These are phyloP conservation scores for Chelon auratus DNA, from an alignment of 2,797 vertebrate species.

Conservation along the genomic window DNA sequence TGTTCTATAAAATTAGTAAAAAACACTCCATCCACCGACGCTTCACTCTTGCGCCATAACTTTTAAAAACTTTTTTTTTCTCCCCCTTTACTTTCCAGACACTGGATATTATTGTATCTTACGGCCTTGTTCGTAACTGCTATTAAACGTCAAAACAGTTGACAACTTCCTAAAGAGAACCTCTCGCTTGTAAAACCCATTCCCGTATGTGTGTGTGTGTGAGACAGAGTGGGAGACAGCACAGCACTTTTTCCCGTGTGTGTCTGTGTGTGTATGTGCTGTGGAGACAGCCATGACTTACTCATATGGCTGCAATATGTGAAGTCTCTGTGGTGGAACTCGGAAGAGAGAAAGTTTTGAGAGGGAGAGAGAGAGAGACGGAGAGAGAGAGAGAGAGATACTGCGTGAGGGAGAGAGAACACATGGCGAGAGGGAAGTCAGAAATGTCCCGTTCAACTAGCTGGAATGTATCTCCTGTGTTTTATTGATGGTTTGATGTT, in stretches of 20 bases:
- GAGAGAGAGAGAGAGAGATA: slow-evolving; percentile 33
- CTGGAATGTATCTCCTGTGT: slow-evolving; percentile 78
- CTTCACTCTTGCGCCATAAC: slow-evolving; percentile 16
- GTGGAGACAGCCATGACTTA: slow-evolving; percentile 66
- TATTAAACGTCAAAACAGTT: slow-evolving; percentile 81
- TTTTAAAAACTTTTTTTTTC: slow-evolving; percentile 2
- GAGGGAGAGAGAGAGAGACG: slow-evolving; percentile 42
- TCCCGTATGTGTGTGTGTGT: slow-evolving; percentile 57
- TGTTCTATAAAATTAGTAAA: slow-evolving; percentile 19
- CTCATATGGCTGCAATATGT: slow-evolving; percentile 85
- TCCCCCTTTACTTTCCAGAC: slow-evolving; percentile 42
- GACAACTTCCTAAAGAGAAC: slow-evolving; percentile 82
- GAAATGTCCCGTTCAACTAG: slow-evolving; percentile 78
- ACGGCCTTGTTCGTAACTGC: slow-evolving; percentile 73
- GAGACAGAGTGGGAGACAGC: slow-evolving; percentile 60
- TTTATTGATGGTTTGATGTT: slow-evolving; percentile 83
- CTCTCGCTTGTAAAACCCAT: slow-evolving; percentile 78
- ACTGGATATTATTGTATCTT: slow-evolving; percentile 73
- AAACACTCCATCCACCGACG: neutral
- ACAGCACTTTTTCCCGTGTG: slow-evolving; percentile 50
- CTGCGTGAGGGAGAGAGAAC: slow-evolving; percentile 36
- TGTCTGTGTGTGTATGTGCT: slow-evolving; percentile 33
- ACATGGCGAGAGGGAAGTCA: slow-evolving; percentile 76
- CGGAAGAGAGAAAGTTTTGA: slow-evolving; percentile 76
- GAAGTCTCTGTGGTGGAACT: slow-evolving; percentile 78